Percentiles rank a stretch among this genome's conserved stretches.
Conservation (phyloP, 2,113 vertebrate species). For the Rhinichthys klamathensis region DNA sequence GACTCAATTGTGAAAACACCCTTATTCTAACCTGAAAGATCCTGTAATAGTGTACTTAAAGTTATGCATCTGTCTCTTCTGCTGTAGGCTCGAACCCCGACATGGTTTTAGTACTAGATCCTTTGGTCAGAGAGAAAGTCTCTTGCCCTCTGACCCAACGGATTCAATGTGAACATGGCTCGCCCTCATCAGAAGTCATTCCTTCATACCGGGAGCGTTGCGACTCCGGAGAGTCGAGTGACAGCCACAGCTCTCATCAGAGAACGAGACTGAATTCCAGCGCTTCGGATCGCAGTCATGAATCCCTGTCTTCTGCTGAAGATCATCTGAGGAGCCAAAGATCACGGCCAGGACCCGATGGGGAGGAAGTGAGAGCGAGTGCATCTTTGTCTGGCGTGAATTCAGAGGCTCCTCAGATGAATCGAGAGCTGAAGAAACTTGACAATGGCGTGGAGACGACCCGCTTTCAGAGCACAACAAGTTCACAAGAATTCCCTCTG, state of each 20-base stretch:
- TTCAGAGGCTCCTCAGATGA: conserved; percentile 56
- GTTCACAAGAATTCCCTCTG: conserved; percentile 48
- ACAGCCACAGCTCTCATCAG: conserved; percentile 58
- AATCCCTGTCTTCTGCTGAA: conserved; percentile 41
- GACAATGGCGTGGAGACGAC: conserved; percentile 58
- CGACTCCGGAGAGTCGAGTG: conserved; percentile 67
- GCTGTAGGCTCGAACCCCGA: conserved; percentile 68
- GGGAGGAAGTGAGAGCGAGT: conserved; percentile 48
- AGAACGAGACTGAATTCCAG: conserved; percentile 65
- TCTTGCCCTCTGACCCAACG: conserved; percentile 64
- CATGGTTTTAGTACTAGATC: conserved; percentile 78
- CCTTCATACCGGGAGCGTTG: conserved; percentile 66
- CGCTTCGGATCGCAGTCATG: conserved; percentile 62
- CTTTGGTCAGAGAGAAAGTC: conserved; percentile 69
- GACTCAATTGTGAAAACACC: not conserved
- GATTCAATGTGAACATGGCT: conserved; percentile 64
- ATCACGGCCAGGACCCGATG: conserved; percentile 58
- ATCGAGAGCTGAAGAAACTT: conserved; percentile 29
- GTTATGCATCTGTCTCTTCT: conserved; percentile 17
- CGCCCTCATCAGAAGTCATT: conserved; percentile 63
- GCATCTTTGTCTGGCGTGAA: conserved; percentile 63
- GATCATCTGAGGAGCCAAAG: conserved; percentile 59
- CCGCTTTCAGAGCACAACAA: conserved; percentile 50
- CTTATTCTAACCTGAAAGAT: not conserved
- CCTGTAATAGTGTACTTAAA: not conserved